These are phyloP conservation scores for Dermatophagoides farinae DNA, from an alignment of 1,140 invertebrate genomes.

Conservation along the genomic window DNA sequence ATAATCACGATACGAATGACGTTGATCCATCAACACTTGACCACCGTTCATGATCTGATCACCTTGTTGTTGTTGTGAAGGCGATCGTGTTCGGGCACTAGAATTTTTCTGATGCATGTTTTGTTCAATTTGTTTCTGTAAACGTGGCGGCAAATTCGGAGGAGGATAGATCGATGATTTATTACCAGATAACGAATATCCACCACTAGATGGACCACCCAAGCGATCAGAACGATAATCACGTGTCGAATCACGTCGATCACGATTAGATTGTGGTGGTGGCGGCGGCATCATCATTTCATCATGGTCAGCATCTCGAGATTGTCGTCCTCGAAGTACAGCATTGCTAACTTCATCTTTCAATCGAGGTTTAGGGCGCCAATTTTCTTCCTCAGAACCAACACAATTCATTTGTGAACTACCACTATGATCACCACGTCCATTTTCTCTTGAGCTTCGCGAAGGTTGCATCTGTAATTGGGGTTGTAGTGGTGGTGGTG, in stretches of 20 bases:
- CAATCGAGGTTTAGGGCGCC: background rate
- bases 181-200: constrained; percentile 24
- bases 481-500: background rate
- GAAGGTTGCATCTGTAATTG: background rate
- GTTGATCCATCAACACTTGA: background rate
- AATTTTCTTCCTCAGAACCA: background rate
- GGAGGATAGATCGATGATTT: constrained; percentile 34
- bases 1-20: no score
- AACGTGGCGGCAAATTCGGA: constrained; percentile 57
- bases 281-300: constrained; percentile 47
- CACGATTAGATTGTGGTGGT: background rate
- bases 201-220: background rate
- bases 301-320: constrained; percentile 25
- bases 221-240: background rate
- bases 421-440: background rate
- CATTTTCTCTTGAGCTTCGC: background rate
- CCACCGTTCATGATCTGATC: background rate
- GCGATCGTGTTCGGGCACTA: background rate
- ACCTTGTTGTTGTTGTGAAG: background rate
- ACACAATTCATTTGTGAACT: background rate
- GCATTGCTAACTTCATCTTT: background rate
- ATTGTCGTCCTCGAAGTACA: background rate
- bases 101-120: background rate
- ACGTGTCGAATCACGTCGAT: background rate
- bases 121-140: constrained; percentile 41